These are phyloP conservation scores for Himalopsyche japonica DNA, from an alignment of 2,888 invertebrate genomes.

Conservation along the genomic window DNA sequence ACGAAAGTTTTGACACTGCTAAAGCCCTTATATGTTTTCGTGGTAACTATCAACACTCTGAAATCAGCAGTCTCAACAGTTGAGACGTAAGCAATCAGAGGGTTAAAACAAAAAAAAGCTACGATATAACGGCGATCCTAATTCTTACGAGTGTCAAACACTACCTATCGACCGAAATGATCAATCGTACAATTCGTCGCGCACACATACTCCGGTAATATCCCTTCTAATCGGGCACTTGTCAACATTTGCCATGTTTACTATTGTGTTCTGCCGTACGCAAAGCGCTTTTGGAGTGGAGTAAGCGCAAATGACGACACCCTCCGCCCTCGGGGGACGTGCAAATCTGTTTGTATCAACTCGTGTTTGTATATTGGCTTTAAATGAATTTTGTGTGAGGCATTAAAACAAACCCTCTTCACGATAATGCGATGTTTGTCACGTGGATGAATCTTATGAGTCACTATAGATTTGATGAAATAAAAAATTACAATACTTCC, in stretches of 20 bases:
- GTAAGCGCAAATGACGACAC: not conserved
- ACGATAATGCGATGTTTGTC: not conserved
- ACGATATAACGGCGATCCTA: not conserved
- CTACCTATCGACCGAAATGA: not conserved
- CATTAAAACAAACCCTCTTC: not conserved
- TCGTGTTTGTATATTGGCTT: conserved; percentile 34
- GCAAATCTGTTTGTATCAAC: conserved; percentile 35
- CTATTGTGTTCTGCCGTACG: not conserved
- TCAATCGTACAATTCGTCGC: not conserved
- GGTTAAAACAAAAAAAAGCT: too few species aligned
- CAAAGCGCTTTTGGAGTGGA: not conserved
- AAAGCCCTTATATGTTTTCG: too few species aligned
- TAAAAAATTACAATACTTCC: too few species aligned
- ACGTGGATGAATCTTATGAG: not conserved
- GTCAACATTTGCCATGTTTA: not conserved
- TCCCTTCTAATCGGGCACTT: not conserved
- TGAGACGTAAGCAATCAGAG: too few species aligned
- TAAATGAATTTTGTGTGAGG: conserved; percentile 23
- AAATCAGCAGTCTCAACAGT: too few species aligned
- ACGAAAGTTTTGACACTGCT: too few species aligned
- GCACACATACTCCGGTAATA: not conserved
- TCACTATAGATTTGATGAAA: not conserved
- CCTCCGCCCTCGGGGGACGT: conserved; percentile 11
- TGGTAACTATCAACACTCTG: too few species aligned
- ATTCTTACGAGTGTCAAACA: not conserved